Base-by-base conservation (phyloP, 2,797 vertebrate species). In the Rhabdomys pumilio region DNA sequence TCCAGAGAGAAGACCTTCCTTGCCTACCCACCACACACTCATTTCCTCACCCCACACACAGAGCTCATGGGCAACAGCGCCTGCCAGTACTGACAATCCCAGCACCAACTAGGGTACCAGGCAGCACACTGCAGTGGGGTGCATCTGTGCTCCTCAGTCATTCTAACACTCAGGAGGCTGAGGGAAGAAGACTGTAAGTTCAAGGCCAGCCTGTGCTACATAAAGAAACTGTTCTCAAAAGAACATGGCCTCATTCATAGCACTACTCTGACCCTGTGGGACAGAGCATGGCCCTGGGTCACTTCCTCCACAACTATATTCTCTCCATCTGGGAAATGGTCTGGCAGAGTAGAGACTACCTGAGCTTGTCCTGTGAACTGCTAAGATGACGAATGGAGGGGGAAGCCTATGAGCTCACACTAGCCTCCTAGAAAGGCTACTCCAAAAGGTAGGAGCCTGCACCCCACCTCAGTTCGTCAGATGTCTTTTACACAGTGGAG, bases 61-160 rank as follows among this genome's bases (percentile, higher is more conserved):
- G 75, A 73, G 83, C 26, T 55, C 63, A 44, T n/a, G 6, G 77
- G 41, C 1, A 1, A 1, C 26, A 26, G n/a, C 0, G 0, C 7
- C 11, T n/a, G 34, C 57, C 50, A 76, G 44, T 47, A 34, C 53
- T 41, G 0, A 44, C 38, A 8, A 26, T 14, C 57, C 80, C 2
- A 1, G 67, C 50, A 91, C 82, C 29, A 17, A 63, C 15, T 0
- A 89, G 63, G 50, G 47, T 26, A 2, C 20, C 65, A 72, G 22
- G 10, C 19, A 38, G 24, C 47, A 72, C 65, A 38, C 7, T 50
- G 8, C 34, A 20, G 20, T 17, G 12, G 29, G 14, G 38, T 14
- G 22, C 8, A 8, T 7, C 1, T 17, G 41, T 59, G 29, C 41
- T 53, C 9, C 8, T 41, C 41, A 19, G 29, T 34, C 22, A 75